Conservation (phyloP, 2,113 vertebrate species). For the Cricetomys ansorgei region DNA sequence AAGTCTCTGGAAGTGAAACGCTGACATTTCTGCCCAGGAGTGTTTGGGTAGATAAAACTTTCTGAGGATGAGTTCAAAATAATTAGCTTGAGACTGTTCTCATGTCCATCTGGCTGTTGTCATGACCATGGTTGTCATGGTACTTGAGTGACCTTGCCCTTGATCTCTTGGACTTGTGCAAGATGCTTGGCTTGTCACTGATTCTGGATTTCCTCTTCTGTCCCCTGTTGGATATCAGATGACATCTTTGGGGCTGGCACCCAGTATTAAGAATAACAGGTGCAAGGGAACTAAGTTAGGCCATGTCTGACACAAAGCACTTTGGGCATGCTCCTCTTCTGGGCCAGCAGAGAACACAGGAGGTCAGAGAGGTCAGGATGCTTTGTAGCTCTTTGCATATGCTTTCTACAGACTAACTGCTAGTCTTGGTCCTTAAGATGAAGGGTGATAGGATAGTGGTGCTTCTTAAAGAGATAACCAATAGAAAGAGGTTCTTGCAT, state of each 20-base stretch:
- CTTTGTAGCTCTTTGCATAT: constrained; percentile 38
- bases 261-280: constrained; percentile 75
- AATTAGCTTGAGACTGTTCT: neutral
- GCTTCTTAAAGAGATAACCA: constrained; percentile 15
- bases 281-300: constrained; percentile 70
- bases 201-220: constrained; percentile 82
- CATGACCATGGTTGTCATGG: neutral
- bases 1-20: constrained; percentile 41
- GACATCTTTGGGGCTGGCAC: constrained; percentile 74
- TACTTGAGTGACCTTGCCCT: constrained; percentile 76
- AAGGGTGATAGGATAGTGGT: constrained; percentile 7
- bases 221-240: constrained; percentile 71
- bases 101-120: constrained; percentile 33
- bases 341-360: constrained; percentile 39
- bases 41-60: neutral
- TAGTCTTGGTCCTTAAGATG: neutral
- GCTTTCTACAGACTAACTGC: constrained; percentile 3
- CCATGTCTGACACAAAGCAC: constrained; percentile 39
- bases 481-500: neutral
- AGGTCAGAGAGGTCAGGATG: constrained; percentile 38
- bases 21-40: neutral
- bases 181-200: constrained; percentile 74
- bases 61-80: neutral
- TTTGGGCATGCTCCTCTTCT: constrained; percentile 18
- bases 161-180: constrained; percentile 51